phyloP scores from a whole-genome alignment of 1,140 invertebrate species.

The Chelonus insularis region DNA sequence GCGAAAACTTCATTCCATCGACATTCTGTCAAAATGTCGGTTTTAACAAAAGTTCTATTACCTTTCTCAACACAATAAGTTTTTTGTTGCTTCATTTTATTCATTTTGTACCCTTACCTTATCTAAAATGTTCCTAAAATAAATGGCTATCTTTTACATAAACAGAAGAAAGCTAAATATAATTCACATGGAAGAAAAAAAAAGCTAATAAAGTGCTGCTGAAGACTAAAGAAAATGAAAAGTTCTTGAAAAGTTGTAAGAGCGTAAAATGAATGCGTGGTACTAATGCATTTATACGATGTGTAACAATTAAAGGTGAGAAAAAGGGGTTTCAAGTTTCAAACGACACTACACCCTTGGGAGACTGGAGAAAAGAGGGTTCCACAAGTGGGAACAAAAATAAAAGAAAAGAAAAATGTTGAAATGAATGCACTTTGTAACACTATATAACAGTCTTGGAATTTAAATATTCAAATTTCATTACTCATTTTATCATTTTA shows the following conservation, averaged over 20 bases:
- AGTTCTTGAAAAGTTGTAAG: conserved; percentile 7
- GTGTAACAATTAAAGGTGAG: conserved; percentile 54
- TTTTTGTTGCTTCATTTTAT: neutral
- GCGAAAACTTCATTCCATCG: neutral
- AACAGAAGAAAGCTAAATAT: too few relatives aligned
- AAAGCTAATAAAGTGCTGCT: conserved; percentile 36
- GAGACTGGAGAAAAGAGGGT: neutral
- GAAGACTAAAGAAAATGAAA: conserved; percentile 3
- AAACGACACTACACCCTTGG: conserved; percentile 14
- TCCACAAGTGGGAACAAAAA: conserved; percentile 6
- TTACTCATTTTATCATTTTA: too few relatives aligned
- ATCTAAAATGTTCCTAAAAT: neutral
- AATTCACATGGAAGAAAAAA: conserved; percentile 16
- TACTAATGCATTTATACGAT: conserved; percentile 58
- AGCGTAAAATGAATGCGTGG: conserved; percentile 53
- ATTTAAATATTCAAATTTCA: too few relatives aligned
- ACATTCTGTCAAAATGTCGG: conserved; percentile 12
- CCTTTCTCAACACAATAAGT: conserved; percentile 1
- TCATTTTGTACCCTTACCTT: neutral
- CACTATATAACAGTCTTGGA: neutral
- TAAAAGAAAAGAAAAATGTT: neutral
- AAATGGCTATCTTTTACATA: neutral
- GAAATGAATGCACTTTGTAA: neutral
- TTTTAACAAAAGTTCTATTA: conserved; percentile 8
- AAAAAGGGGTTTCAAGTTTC: conserved; percentile 24